These are phyloP conservation scores for Karalla daura DNA, from an alignment of 2,797 vertebrate genomes.

Conservation along the genomic window DNA sequence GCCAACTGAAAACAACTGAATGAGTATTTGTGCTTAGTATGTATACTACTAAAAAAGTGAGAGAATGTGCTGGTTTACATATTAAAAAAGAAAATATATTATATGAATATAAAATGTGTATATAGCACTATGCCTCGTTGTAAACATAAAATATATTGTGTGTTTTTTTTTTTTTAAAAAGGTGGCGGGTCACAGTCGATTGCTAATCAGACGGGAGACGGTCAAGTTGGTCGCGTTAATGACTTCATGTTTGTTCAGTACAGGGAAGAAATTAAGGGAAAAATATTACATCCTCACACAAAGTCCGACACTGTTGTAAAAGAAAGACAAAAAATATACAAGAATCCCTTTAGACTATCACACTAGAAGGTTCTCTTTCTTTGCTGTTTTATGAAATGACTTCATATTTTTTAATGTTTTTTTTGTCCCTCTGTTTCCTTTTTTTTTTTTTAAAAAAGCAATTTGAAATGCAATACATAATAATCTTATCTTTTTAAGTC, in stretches of 20 bases:
- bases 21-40: conserved; percentile 84
- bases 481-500: conserved; percentile 63
- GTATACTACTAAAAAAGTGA: conserved; percentile 85
- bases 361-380: conserved; percentile 60
- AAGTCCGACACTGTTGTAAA: conserved; percentile 79
- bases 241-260: conserved; percentile 65
- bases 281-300: conserved; percentile 55
- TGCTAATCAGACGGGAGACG: conserved; percentile 60
- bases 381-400: conserved; percentile 64
- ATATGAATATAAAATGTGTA: conserved; percentile 86
- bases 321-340: conserved; percentile 47
- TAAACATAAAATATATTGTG: conserved; percentile 82
- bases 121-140: conserved; percentile 87
- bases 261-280: conserved; percentile 78
- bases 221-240: conserved; percentile 47
- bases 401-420: conserved; percentile 61
- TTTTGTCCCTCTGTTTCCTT: too few species aligned
- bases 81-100: conserved; percentile 75
- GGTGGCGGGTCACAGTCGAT: conserved; percentile 70
- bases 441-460: conserved; percentile 72
- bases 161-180: conserved; percentile 63
- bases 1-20: conserved; percentile 69
- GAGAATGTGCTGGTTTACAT: conserved; percentile 90
- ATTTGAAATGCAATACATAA: conserved; percentile 86
- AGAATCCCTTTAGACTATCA: conserved; percentile 80